Conservation (phyloP, 2,888 invertebrate genomes). For the Euzetes globulus region DNA sequence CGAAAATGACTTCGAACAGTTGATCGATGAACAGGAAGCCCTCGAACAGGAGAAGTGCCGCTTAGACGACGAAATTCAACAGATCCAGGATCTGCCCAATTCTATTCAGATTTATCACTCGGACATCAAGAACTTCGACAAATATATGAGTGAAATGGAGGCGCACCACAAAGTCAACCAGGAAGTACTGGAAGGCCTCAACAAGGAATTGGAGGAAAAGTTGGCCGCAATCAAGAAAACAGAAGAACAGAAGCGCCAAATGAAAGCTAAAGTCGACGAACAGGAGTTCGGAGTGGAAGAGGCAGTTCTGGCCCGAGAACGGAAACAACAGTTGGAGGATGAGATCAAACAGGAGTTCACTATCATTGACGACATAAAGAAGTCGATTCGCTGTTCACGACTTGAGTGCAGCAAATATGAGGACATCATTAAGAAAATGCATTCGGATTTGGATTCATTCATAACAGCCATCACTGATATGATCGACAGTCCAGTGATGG, state of each 20-base stretch:
- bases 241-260: background rate
- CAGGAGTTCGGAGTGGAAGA: slow-evolving; percentile 28
- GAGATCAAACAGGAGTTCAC: slow-evolving; percentile 20
- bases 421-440: slow-evolving; percentile 27
- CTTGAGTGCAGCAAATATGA: slow-evolving; percentile 18
- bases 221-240: background rate
- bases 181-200: background rate
- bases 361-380: slow-evolving; percentile 28
- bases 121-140: background rate
- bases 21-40: background rate
- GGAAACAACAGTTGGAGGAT: slow-evolving; percentile 16
- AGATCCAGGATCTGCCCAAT: slow-evolving; percentile 11
- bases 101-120: slow-evolving; percentile 1
- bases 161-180: background rate
- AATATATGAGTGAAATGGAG: background rate
- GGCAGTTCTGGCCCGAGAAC: slow-evolving; percentile 2
- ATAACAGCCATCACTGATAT: slow-evolving; percentile 3
- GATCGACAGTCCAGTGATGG: background rate
- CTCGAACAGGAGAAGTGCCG: background rate
- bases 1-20: slow-evolving; percentile 16
- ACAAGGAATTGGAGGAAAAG: background rate
- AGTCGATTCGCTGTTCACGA: background rate
- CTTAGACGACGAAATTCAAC: slow-evolving; percentile 19
- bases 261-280: background rate
- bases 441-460: slow-evolving; percentile 11